Evolutionary conservation across 2,797 vertebrate species (phyloP).

Genomic region (Anableps anableps): DNA sequence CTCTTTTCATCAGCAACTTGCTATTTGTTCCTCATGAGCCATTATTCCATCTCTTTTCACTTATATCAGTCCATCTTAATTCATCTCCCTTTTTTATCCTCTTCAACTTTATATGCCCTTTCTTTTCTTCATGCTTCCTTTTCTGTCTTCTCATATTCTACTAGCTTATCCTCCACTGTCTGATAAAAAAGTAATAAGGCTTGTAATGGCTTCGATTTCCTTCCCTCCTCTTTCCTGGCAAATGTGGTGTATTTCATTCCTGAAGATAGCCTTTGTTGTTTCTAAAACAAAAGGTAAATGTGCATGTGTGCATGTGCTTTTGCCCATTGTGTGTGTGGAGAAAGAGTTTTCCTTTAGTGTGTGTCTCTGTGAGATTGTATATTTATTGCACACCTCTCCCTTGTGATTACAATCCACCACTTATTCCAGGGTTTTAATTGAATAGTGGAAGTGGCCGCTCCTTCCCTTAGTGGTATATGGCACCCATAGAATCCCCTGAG

Average conservation of each 20-base stretch:
- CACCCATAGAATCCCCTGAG: conserved; percentile 48
- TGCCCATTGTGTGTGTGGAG: conserved; percentile 1
- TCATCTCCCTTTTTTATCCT: conserved; percentile 34
- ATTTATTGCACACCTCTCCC: conserved; percentile 47
- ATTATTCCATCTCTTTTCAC: conserved; percentile 49
- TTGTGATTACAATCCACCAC: conserved; percentile 56
- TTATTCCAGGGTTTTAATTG: conserved; percentile 68
- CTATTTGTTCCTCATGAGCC: conserved; percentile 43
- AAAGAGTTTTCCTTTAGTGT: conserved; percentile 2
- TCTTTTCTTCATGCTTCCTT: conserved; percentile 45
- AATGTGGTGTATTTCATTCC: conserved; percentile 70
- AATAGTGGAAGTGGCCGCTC: conserved; percentile 59
- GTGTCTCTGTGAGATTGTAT: conserved; percentile 29
- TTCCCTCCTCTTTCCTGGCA: conserved; percentile 49
- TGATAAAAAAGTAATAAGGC: conserved; percentile 86
- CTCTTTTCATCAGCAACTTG: conserved; percentile 48
- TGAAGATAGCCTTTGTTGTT: conserved; percentile 78
- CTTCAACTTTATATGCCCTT: conserved; percentile 40
- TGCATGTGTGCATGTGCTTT: conserved; percentile 1
- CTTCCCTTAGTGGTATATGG: conserved; percentile 33
- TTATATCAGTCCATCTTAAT: conserved; percentile 36
- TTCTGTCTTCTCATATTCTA: conserved; percentile 55
- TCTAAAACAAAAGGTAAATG: conserved; percentile 69
- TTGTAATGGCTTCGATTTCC: conserved; percentile 81
- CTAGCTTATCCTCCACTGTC: conserved; percentile 72